Percentiles rank a stretch among this genome's conserved stretches.
phyloP scores from a whole-genome alignment of 37 sponge, comb jelly and placozoan species.

The Ephydatia muelleri region DNA sequence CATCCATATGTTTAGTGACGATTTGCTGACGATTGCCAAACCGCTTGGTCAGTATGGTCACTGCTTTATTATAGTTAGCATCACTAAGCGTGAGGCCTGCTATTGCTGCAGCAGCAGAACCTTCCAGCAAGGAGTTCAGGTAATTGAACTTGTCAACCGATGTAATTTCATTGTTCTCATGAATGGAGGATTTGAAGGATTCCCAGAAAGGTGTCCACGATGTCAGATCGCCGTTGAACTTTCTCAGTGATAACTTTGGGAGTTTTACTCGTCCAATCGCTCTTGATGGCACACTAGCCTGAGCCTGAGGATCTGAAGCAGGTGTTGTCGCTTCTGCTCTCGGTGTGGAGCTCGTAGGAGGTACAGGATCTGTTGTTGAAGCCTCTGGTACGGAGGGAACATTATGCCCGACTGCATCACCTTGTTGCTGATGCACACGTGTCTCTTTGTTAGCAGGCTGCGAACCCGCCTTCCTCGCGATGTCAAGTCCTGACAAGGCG shows the following conservation, averaged over 20 bases:
- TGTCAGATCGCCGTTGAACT: slow-evolving; percentile 27
- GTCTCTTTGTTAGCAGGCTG: no score
- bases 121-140: slow-evolving; percentile 19
- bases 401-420: no score
- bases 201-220: slow-evolving; percentile 28
- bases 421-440: no score
- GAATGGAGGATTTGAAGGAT: slow-evolving; percentile 19
- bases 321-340: no score
- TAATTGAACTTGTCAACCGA: slow-evolving; percentile 19
- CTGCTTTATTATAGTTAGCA: slow-evolving; percentile 6
- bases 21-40: slow-evolving; percentile 21
- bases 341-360: no score
- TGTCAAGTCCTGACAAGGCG: no score
- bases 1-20: slow-evolving; percentile 14
- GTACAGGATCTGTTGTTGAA: no score
- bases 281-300: no score
- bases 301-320: no score
- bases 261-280: slow-evolving; percentile 6
- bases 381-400: no score
- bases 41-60: not conserved
- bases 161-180: slow-evolving; percentile 8
- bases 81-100: not conserved
- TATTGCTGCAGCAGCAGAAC: slow-evolving; percentile 23
- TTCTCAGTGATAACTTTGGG: slow-evolving; percentile 11
- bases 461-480: no score